Evolutionary conservation across 2,797 vertebrate species (phyloP).

Genomic region (Pyrocephalus nanus): DNA sequence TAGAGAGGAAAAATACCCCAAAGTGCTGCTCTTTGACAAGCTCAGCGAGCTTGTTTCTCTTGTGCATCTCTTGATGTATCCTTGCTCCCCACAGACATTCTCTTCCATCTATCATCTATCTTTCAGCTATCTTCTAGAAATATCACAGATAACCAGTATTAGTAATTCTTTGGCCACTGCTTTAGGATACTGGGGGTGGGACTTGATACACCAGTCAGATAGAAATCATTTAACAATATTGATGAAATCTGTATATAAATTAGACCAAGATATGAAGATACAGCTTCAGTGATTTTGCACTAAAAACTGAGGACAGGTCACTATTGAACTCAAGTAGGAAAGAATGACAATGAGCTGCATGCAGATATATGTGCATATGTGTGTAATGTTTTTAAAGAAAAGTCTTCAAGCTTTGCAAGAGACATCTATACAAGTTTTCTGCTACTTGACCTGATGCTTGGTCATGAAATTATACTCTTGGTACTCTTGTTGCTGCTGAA

Average conservation of each 20-base stretch:
- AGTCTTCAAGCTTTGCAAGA: neutral
- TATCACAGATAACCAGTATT: neutral
- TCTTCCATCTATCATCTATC: neutral
- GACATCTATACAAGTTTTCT: neutral
- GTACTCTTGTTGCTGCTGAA: neutral
- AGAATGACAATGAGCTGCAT: neutral
- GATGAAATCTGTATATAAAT: neutral
- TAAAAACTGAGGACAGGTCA: neutral
- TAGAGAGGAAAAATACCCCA: neutral
- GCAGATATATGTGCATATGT: rapidly evolving
- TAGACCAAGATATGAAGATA: neutral
- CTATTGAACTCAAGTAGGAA: neutral
- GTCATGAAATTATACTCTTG: neutral
- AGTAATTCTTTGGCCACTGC: neutral
- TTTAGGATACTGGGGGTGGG: neutral
- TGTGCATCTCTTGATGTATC: neutral
- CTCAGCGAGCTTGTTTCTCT: neutral
- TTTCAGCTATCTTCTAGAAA: neutral
- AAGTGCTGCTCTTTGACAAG: neutral
- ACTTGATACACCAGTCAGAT: neutral
- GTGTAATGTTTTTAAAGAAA: neutral
- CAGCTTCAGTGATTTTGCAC: neutral
- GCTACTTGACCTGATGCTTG: neutral
- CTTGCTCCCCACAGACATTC: rapidly evolving
- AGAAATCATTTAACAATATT: neutral